Percentiles rank a stretch among this genome's conserved stretches.
Evolutionary conservation across 2,797 vertebrate genomes (phyloP).

Genomic region (Enteromius trimaculatus): DNA sequence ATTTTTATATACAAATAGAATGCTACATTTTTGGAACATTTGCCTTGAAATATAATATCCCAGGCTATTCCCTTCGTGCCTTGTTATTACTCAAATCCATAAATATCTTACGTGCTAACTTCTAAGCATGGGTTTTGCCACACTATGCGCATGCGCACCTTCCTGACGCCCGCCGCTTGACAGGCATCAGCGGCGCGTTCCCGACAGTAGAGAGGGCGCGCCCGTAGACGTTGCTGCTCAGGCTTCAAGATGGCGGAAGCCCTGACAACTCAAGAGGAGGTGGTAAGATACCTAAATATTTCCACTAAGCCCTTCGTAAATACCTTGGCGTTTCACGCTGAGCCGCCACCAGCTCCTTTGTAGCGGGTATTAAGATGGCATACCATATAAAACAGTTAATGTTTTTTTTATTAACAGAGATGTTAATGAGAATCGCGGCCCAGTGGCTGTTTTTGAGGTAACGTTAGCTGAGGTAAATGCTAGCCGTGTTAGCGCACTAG

Average conservation of each 20-base stretch:
- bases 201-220: conserved; percentile 72
- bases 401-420: neutral
- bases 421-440: conserved; percentile 26
- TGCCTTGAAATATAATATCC: neutral
- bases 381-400: neutral
- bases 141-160: neutral
- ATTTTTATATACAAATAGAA: neutral
- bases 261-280: conserved; percentile 86
- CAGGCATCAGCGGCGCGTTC: conserved; percentile 40
- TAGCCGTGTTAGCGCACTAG: conserved; percentile 23
- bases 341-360: neutral
- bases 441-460: conserved; percentile 26
- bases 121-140: neutral
- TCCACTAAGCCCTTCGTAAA: neutral
- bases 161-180: neutral
- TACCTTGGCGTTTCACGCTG: neutral
- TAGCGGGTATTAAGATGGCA: neutral
- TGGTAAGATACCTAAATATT: conserved; percentile 76
- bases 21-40: neutral
- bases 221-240: conserved; percentile 78
- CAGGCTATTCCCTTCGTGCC: neutral
- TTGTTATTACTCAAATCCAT: too few species aligned
- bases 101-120: neutral
- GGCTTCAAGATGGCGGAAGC: conserved; percentile 90
- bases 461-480: conserved; percentile 14